Conservation (phyloP, 2,113 vertebrate species). For the Serinus canaria region DNA sequence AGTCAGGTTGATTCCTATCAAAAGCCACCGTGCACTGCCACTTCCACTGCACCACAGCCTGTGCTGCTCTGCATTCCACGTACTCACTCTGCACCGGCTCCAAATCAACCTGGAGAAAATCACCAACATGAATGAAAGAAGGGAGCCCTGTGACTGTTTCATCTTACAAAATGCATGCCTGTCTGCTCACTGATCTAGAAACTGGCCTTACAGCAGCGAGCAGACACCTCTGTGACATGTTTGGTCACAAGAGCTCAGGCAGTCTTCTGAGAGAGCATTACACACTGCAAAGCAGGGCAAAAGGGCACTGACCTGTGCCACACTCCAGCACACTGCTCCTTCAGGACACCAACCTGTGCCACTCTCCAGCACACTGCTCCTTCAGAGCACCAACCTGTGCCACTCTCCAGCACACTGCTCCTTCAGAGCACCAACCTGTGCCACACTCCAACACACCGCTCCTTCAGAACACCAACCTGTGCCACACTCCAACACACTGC, state of each 20-base stretch:
- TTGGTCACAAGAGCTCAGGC: background rate
- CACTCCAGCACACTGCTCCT: background rate
- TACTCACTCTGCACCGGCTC: background rate
- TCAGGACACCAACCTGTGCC: background rate
- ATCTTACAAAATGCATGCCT: background rate
- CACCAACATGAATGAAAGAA: background rate
- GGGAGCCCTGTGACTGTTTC: background rate
- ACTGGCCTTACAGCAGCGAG: background rate
- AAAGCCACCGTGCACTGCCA: background rate
- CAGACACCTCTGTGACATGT: background rate
- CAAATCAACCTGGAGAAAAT: background rate
- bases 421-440: background rate
- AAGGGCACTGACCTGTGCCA: background rate
- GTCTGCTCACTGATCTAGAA: background rate
- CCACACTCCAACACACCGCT: background rate
- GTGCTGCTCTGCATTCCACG: background rate
- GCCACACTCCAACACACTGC: background rate
- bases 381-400: too few species aligned
- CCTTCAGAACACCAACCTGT: background rate
- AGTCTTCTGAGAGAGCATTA: background rate
- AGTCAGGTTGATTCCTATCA: background rate
- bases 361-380: background rate
- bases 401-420: background rate
- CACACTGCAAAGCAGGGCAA: rapidly evolving
- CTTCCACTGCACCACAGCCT: background rate